These are phyloP conservation scores for Acipenser transmontanus DNA, from an alignment of 2,797 vertebrate genomes.

Conservation along the genomic window DNA sequence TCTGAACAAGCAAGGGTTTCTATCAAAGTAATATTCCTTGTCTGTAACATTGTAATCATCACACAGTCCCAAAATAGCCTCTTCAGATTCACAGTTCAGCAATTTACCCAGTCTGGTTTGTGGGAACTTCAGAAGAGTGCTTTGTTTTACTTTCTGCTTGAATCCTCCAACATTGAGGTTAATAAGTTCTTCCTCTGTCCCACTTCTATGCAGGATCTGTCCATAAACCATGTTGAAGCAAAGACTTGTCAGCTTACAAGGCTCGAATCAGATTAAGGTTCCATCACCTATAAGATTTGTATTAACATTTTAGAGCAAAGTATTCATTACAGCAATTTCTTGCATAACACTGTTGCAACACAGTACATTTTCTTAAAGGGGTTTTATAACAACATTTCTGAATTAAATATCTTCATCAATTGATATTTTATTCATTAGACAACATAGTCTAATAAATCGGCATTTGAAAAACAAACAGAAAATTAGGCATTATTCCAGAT, in stretches of 20 bases:
- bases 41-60: conserved; percentile 87
- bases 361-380: no score
- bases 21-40: conserved; percentile 90
- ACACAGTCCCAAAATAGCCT: conserved; percentile 87
- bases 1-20: conserved; percentile 84
- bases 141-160: conserved; percentile 74
- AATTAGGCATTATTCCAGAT: no score
- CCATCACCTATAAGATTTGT: conserved; percentile 21
- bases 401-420: no score
- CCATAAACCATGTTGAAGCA: conserved; percentile 87
- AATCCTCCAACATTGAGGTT: conserved; percentile 92
- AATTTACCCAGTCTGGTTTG: conserved; percentile 85
- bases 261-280: conserved; percentile 5
- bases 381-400: no score
- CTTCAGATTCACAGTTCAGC: conserved; percentile 79
- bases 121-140: conserved; percentile 80
- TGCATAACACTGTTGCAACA: no score
- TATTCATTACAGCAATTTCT: no score
- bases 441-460: no score
- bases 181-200: conserved; percentile 75
- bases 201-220: conserved; percentile 78
- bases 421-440: no score
- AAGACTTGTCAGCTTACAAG: conserved; percentile 10
- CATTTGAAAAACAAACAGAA: no score
- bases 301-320: not conserved